Conservation (phyloP, 2,888 invertebrate species). For the Cristatella mucedo region DNA sequence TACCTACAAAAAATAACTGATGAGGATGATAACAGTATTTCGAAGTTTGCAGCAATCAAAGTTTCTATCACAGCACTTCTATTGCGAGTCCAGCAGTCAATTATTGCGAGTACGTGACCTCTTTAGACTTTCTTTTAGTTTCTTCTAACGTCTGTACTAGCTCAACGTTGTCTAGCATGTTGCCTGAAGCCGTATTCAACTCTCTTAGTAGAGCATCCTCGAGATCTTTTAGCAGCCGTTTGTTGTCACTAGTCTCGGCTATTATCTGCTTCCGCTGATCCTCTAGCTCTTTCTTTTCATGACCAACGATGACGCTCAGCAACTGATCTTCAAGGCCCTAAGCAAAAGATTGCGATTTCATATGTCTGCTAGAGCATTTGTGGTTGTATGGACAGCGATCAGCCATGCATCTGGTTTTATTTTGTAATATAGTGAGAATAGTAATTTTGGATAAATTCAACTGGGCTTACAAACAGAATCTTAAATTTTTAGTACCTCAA, state of each 20-base stretch:
- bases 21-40: too few relatives aligned
- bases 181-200: slow-evolving; percentile 13
- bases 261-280: slow-evolving; percentile 13
- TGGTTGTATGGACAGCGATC: too few relatives aligned
- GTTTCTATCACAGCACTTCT: too few relatives aligned
- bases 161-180: slow-evolving; percentile 13
- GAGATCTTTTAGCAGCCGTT: slow-evolving; percentile 12
- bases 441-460: too few relatives aligned
- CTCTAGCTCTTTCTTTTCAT: slow-evolving; percentile 13
- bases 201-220: slow-evolving; percentile 13
- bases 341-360: not conserved
- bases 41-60: too few relatives aligned
- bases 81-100: too few relatives aligned
- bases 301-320: slow-evolving; percentile 10
- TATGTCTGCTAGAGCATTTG: too few relatives aligned
- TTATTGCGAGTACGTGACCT: too few relatives aligned
- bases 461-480: too few relatives aligned
- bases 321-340: slow-evolving; percentile 12
- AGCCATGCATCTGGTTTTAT: too few relatives aligned
- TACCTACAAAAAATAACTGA: slow-evolving; percentile 11
- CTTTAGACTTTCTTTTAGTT: slow-evolving; percentile 11
- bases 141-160: slow-evolving; percentile 13
- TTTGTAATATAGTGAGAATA: too few relatives aligned
- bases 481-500: too few relatives aligned
- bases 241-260: slow-evolving; percentile 14